These are phyloP conservation scores for Trachythela sp. DNA, from an alignment of 64 coral and sea anemone genomes.

Conservation along the genomic window DNA sequence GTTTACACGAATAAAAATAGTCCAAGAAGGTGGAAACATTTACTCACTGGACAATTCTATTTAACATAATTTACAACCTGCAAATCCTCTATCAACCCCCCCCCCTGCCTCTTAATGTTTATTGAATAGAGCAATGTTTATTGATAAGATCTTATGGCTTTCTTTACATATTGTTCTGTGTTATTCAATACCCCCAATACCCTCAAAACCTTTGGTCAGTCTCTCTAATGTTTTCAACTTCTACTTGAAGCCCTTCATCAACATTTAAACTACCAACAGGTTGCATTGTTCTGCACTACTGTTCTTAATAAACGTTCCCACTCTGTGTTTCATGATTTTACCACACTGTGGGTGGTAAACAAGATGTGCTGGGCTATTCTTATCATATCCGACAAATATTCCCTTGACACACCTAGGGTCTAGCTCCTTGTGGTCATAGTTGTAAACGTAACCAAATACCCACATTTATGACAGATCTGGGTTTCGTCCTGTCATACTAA, in stretches of 20 bases:
- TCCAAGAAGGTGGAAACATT: no score
- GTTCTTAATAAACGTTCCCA: not conserved
- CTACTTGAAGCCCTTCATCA: not conserved
- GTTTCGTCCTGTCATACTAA: constrained; percentile 24
- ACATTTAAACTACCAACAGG: not conserved
- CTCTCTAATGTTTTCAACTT: not conserved
- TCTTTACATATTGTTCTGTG: no score
- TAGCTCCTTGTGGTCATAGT: constrained; percentile 29
- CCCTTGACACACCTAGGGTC: constrained; percentile 15
- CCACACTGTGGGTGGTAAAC: constrained; percentile 34
- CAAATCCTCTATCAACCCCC: no score
- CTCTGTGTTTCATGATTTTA: constrained; percentile 25
- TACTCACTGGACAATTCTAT: no score
- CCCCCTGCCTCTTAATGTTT: no score
- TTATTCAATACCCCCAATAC: no score
- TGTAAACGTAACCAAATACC: constrained; percentile 41
- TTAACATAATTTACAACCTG: no score
- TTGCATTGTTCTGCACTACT: not conserved
- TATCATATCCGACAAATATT: constrained; percentile 53
- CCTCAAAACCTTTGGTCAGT: no score
- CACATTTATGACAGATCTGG: constrained; percentile 39
- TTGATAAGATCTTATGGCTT: no score
- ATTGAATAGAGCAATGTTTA: no score
- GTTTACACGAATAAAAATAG: no score
- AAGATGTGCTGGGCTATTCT: no score